Percentiles rank a stretch among this genome's conserved stretches.
These are phyloP conservation scores for Calonectris borealis DNA, from an alignment of 2,113 vertebrate genomes.

Conservation along the genomic window DNA sequence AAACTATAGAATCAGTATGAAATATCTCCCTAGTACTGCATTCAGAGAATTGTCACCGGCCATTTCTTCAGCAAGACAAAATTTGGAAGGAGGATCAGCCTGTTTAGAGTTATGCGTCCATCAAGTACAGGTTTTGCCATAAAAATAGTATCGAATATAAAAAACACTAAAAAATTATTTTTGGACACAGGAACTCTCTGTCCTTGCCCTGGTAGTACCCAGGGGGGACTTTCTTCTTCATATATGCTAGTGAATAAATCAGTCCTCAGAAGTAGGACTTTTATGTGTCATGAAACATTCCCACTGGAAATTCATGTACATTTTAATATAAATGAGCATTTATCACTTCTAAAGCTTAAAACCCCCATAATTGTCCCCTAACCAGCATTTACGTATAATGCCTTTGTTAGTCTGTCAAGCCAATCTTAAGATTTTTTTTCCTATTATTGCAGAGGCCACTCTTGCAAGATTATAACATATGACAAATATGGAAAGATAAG, in stretches of 20 bases:
- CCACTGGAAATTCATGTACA: slow-evolving; percentile 20
- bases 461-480: slow-evolving; percentile 69
- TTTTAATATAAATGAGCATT: slow-evolving; percentile 48
- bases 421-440: slow-evolving; percentile 33
- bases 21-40: background rate
- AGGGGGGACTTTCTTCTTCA: background rate
- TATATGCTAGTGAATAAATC: background rate
- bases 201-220: background rate
- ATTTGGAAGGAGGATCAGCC: background rate
- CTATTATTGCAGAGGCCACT: slow-evolving; percentile 43
- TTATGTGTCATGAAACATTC: background rate
- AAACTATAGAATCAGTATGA: background rate
- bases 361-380: background rate
- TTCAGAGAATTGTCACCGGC: background rate
- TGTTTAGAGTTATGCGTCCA: background rate
- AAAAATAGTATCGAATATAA: background rate
- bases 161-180: background rate
- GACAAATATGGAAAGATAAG: slow-evolving; percentile 72
- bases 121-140: background rate
- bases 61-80: background rate
- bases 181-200: background rate
- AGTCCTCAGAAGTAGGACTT: background rate
- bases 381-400: slow-evolving; percentile 27
- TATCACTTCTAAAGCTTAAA: slow-evolving; percentile 38
- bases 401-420: slow-evolving; percentile 53